Evolutionary conservation across 2,797 vertebrate genomes (phyloP), one percentile per base, ranked within the genome.

Genomic region (Poecilia picta): DNA sequence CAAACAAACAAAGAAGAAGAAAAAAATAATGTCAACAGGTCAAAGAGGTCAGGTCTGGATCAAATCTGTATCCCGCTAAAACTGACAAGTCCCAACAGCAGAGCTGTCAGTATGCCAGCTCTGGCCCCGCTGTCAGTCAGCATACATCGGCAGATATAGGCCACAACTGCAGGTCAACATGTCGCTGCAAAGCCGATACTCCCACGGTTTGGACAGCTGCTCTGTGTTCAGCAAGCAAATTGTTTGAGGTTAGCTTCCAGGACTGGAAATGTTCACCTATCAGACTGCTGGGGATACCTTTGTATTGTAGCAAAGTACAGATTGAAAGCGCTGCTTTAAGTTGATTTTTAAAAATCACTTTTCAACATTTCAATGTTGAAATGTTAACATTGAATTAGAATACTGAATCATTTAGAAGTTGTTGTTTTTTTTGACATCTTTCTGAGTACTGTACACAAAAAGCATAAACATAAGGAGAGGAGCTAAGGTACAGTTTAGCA

Each of bases 81-180:
- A 89, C 85, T 94, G 91, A 93, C 93, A 93, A 88, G 86, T 86
- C 85, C 89, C 86, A 90, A 83, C 89, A 90, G 90, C 87, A 85
- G 81, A 83, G 87, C 91, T 94, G 94, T 90, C 93, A 90, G 87
- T 83, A 86, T 59, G 85, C 90, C 90, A 89, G 87, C 85, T 85
- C 80, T 89, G 87, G 82, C 88, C 78, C 47, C 1, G 53, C 87
- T 91, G 91, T 94, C 91, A 93, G 86, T 94, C 92, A 90, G 83
- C 74, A 78, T 81, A 84, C 87, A 88, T 89, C 89, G 91, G 81
- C 84, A 89, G 85, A 91, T 87, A 87, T 70, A 75, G 81, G 83
- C 83, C 71, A 36, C 75, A 89, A 68, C 75, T 84, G 80, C 77
- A 80, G 89, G 88, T 90, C 90, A 88, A 83, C 84, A 59, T 53